Evolutionary conservation across 2,113 vertebrate genomes (phyloP).

Genomic region (Sardina pilchardus): DNA sequence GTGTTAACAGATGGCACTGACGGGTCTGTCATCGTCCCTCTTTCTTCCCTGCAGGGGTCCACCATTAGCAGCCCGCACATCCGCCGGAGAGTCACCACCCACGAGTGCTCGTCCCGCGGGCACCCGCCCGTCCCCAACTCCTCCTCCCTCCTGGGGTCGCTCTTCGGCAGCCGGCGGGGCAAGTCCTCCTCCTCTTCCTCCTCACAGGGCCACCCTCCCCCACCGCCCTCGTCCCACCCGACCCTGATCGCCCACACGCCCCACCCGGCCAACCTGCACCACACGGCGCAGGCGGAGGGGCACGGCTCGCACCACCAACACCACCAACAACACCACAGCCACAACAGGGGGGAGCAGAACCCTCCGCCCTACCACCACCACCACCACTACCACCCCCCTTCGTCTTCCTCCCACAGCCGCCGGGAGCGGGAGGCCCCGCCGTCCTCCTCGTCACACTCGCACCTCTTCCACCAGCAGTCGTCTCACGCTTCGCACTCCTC

Average conservation of each 20-base stretch:
- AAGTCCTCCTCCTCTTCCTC: constrained; percentile 80
- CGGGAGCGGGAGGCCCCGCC: constrained; percentile 36
- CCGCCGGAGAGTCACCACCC: constrained; percentile 86
- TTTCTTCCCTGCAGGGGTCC: constrained; percentile 87
- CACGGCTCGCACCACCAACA: constrained; percentile 74
- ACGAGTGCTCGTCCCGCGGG: constrained; percentile 82
- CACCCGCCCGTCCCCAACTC: constrained; percentile 78
- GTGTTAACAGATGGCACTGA: constrained; percentile 51
- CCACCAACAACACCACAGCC: constrained; percentile 75
- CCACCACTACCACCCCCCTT: constrained; percentile 88
- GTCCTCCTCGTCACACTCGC: constrained; percentile 80
- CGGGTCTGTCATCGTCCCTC: constrained; percentile 46
- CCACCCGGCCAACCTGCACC: constrained; percentile 78
- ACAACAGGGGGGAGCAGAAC: constrained; percentile 71
- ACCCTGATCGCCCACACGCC: constrained; percentile 77
- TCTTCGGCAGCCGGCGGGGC: constrained; percentile 88
- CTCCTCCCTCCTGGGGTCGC: constrained; percentile 89
- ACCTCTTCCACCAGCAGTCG: constrained; percentile 59
- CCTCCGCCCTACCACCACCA: constrained; percentile 91
- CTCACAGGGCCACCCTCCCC: constrained; percentile 75
- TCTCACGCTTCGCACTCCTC: constrained; percentile 36
- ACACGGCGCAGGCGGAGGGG: constrained; percentile 72
- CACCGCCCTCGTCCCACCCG: constrained; percentile 67
- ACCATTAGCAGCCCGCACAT: constrained; percentile 98
- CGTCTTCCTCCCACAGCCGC: constrained; percentile 79